Conservation (phyloP, 2,888 invertebrate species). For the Nephrotoma guestfalica region DNA sequence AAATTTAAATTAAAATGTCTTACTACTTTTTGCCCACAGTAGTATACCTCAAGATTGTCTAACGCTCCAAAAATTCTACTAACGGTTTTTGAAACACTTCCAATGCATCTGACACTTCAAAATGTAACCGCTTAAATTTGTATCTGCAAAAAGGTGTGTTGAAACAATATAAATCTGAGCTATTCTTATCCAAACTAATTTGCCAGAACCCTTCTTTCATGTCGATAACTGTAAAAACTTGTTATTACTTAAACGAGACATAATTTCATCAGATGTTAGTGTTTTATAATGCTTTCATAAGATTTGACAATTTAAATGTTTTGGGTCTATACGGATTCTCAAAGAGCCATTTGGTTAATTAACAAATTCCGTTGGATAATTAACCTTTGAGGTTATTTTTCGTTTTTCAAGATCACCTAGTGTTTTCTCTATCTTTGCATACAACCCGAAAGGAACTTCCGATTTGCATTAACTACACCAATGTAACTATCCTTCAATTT, state of each 20-base stretch:
- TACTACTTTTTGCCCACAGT: too few relatives aligned
- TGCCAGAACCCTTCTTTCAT: too few relatives aligned
- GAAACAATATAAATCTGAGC: slow-evolving; percentile 11
- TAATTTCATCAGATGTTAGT: slow-evolving; percentile 12
- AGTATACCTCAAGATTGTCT: slow-evolving; percentile 14
- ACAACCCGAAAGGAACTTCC: neutral
- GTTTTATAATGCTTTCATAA: too few relatives aligned
- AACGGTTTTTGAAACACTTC: slow-evolving; percentile 11
- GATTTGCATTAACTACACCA: too few relatives aligned
- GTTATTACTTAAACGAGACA: neutral
- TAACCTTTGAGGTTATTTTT: too few relatives aligned
- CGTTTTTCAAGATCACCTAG: slow-evolving; percentile 10
- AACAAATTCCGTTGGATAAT: slow-evolving; percentile 15
- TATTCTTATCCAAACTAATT: neutral
- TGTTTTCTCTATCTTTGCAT: neutral
- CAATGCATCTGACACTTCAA: slow-evolving; percentile 8
- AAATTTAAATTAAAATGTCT: too few relatives aligned
- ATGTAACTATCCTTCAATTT: too few relatives aligned
- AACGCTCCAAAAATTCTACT: slow-evolving; percentile 8
- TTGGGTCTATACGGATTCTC: slow-evolving; percentile 16
- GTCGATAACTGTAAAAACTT: slow-evolving; percentile 12
- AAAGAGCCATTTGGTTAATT: slow-evolving; percentile 14
- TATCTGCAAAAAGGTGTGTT: slow-evolving; percentile 14
- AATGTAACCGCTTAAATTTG: slow-evolving; percentile 11
- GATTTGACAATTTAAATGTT: slow-evolving; percentile 17